These are phyloP conservation scores for Pollenia labialis DNA, from an alignment of 2,888 invertebrate species.

Conservation along the genomic window DNA sequence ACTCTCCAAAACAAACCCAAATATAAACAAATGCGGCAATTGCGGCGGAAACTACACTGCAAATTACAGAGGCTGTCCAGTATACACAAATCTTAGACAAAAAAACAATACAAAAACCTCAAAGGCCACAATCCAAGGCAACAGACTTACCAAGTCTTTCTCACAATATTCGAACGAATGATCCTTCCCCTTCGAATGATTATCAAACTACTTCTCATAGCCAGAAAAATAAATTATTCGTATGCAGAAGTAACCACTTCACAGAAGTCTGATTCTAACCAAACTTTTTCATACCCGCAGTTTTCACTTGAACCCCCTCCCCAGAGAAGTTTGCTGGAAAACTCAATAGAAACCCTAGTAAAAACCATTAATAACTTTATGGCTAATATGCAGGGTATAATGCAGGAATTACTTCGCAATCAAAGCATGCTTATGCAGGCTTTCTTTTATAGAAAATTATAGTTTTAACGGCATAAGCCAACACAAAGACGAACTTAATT, in stretches of 20 bases:
- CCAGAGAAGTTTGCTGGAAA: no score
- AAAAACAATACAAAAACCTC: background rate
- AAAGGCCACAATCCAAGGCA: background rate
- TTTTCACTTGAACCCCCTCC: background rate
- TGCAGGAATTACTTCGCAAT: background rate
- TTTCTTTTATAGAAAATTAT: background rate
- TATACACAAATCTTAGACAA: background rate
- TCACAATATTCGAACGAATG: background rate
- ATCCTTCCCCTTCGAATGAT: no score
- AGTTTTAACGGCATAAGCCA: slow-evolving; percentile 18
- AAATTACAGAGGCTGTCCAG: slow-evolving; percentile 4
- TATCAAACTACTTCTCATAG: no score
- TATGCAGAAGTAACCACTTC: no score
- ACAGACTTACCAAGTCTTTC: background rate
- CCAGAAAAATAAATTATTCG: no score
- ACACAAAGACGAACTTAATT: slow-evolving; percentile 4
- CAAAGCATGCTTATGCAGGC: background rate
- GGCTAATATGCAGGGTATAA: background rate
- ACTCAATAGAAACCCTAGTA: background rate
- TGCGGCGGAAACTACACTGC: background rate
- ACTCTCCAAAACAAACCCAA: background rate
- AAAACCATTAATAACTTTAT: background rate
- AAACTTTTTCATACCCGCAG: background rate
- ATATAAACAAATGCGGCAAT: slow-evolving; percentile 1
- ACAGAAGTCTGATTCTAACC: no score